Evolutionary conservation across 2,113 vertebrate genomes (phyloP).

Genomic region (Erinaceus europaeus): DNA sequence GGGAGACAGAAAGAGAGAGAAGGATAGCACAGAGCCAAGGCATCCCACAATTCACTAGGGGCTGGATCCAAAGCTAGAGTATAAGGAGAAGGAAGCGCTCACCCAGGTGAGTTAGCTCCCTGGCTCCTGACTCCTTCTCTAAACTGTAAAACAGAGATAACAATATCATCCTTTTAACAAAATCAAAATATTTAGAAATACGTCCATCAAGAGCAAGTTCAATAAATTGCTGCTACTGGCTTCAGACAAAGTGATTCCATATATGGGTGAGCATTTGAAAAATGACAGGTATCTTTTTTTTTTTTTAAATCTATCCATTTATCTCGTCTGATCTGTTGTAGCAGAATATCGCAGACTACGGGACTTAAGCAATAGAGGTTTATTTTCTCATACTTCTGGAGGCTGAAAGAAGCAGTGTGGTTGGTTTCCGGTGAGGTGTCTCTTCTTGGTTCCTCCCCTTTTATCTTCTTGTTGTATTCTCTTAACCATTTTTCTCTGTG

Average conservation of each 20-base stretch:
- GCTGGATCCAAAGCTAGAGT: no score
- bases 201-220: neutral
- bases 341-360: neutral
- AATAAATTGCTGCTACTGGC: neutral
- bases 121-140: neutral
- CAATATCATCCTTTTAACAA: neutral
- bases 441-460: neutral
- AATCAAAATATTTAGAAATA: neutral
- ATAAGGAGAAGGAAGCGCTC: no score
- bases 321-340: neutral
- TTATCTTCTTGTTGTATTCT: fast-evolving
- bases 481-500: neutral
- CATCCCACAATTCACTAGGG: no score
- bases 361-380: neutral
- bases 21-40: no score
- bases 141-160: slow-evolving; percentile 1
- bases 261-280: neutral
- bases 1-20: no score
- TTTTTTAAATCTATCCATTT: neutral
- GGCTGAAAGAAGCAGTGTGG: fast-evolving
- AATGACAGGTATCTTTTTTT: neutral
- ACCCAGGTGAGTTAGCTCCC: no score
- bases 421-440: neutral
- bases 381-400: neutral
- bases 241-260: neutral